Percentiles rank a stretch among this genome's conserved stretches.
Evolutionary conservation across 2,113 vertebrate species (phyloP).

Genomic region (Trichomycterus rosablanca): DNA sequence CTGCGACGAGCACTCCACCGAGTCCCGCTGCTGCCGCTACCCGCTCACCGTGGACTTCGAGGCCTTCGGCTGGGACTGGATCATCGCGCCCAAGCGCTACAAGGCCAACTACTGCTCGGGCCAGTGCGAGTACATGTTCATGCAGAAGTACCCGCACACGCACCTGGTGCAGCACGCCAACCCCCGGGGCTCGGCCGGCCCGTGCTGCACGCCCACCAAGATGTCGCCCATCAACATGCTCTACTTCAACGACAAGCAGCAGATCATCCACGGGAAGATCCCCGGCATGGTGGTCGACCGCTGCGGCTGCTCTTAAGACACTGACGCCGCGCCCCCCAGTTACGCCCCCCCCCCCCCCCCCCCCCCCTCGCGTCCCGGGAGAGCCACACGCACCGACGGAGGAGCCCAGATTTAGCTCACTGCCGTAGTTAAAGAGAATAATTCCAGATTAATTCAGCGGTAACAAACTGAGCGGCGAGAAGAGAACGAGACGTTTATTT

Average conservation of each 20-base stretch:
- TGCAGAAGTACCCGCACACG: conserved; percentile 98
- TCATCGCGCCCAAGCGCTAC: conserved; percentile 96
- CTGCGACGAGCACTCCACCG: conserved; percentile 93
- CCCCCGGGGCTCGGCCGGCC: conserved; percentile 89
- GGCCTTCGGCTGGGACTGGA: conserved; percentile 98
- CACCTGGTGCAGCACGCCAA: conserved; percentile 97
- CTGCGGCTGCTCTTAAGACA: conserved; percentile 89
- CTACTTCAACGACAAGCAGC: conserved; percentile 98
- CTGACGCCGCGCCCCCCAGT: neutral
- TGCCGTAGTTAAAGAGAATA: conserved; percentile 56
- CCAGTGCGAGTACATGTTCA: conserved; percentile 99
- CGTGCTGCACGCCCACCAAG: conserved; percentile 97
- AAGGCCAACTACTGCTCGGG: conserved; percentile 99
- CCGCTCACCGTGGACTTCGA: conserved; percentile 97
- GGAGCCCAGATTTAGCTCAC: conserved; percentile 53
- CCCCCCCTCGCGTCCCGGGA: conserved; percentile 50
- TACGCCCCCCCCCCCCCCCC: conserved; percentile 19
- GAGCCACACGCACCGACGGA: conserved; percentile 51
- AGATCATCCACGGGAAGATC: conserved; percentile 98
- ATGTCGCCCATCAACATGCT: conserved; percentile 99
- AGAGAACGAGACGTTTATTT: conserved; percentile 43
- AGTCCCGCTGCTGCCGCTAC: conserved; percentile 96
- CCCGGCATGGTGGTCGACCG: conserved; percentile 97
- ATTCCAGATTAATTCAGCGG: too few relatives aligned
- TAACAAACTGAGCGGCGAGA: conserved; percentile 56